Conservation (phyloP, 1,140 invertebrate species). For the Drosophila lacertosa region DNA sequence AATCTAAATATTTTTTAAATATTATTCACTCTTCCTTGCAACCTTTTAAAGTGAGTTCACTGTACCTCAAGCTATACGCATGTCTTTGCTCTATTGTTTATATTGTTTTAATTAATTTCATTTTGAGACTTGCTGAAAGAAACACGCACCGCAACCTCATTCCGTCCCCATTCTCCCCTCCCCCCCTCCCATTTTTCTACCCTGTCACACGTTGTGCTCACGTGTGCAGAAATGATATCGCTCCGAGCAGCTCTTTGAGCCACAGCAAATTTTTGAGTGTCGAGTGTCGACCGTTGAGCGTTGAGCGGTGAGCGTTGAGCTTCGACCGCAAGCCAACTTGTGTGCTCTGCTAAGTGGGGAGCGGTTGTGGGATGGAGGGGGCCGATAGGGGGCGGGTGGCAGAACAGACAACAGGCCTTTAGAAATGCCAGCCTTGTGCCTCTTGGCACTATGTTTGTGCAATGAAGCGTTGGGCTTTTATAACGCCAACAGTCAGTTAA, state of each 20-base stretch:
- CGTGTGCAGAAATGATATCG: constrained; percentile 66
- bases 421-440: constrained; percentile 55
- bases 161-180: not conserved
- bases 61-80: constrained; percentile 8
- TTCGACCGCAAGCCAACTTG: constrained; percentile 66
- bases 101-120: constrained; percentile 76
- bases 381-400: too few relatives aligned
- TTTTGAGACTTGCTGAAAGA: constrained; percentile 59
- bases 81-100: constrained; percentile 59
- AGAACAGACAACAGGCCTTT: constrained; percentile 55
- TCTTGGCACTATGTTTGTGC: constrained; percentile 74
- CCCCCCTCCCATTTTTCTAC: too few relatives aligned
- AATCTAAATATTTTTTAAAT: too few relatives aligned
- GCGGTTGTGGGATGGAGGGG: too few relatives aligned
- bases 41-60: not conserved
- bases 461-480: constrained; percentile 79
- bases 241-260: constrained; percentile 29
- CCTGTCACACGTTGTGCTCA: constrained; percentile 53
- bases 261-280: constrained; percentile 37
- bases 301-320: constrained; percentile 43
- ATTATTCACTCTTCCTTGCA: too few relatives aligned
- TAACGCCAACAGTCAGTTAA: constrained; percentile 77
- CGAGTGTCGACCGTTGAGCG: constrained; percentile 30
- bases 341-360: constrained; percentile 65
- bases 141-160: constrained; percentile 35